These are phyloP conservation scores for Apostichopus japonicus DNA, from an alignment of 35 echinoderm and acorn worm species.

Conservation along the genomic window DNA sequence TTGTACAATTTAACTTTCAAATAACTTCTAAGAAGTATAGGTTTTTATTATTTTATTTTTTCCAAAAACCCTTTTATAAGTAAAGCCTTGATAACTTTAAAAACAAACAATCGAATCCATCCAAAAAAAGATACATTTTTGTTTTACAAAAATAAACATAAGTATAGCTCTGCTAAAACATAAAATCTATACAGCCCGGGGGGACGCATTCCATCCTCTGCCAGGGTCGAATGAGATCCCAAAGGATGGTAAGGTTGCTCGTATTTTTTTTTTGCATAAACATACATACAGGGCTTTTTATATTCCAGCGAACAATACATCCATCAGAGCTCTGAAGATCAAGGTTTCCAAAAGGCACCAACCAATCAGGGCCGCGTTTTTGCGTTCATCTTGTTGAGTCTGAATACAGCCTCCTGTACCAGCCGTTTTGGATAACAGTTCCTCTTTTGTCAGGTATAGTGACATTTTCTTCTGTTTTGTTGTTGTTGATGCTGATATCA, in stretches of 20 bases:
- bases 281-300: neutral
- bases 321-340: neutral
- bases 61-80: conserved; percentile 18
- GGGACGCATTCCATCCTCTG: neutral
- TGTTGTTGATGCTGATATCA: too few relatives aligned
- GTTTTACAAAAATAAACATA: conserved; percentile 56
- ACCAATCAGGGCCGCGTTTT: neutral
- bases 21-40: conserved; percentile 46
- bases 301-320: conserved; percentile 38
- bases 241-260: neutral
- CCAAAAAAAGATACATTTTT: conserved; percentile 35
- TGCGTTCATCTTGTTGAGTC: neutral
- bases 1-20: conserved; percentile 39
- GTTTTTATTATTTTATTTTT: neutral
- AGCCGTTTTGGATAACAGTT: conserved; percentile 46
- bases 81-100: conserved; percentile 43
- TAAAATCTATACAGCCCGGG: conserved; percentile 14
- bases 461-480: neutral
- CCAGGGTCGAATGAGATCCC: neutral
- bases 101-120: conserved; percentile 43
- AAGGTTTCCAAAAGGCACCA: conserved; percentile 36
- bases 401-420: conserved; percentile 30
- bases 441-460: neutral
- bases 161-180: conserved; percentile 41
- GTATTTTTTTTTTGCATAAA: neutral